These are phyloP conservation scores for Imbricaverruca yamaguchii DNA, from an alignment of 2,888 invertebrate species.

Conservation along the genomic window DNA sequence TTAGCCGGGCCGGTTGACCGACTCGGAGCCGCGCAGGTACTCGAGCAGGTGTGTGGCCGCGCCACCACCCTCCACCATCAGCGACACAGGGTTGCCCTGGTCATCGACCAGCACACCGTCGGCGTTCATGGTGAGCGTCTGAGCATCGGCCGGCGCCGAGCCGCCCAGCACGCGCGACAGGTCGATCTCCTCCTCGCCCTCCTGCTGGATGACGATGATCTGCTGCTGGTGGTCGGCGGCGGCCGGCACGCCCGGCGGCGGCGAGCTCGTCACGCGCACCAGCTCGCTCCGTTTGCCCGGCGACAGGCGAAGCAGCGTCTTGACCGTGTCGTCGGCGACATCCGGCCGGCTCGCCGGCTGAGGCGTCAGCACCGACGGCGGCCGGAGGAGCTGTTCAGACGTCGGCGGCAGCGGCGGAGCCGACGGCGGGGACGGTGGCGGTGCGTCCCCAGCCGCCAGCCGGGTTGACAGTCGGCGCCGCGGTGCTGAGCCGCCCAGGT, in stretches of 20 bases:
- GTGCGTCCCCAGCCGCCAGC: not conserved
- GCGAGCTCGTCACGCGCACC: conserved; percentile 43
- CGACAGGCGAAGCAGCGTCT: conserved; percentile 23
- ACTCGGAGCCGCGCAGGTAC: conserved; percentile 1
- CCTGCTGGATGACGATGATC: conserved; percentile 47
- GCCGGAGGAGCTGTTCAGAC: not conserved
- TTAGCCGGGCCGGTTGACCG: not conserved
- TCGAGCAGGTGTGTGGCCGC: conserved; percentile 1
- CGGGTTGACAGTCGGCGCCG: conserved; percentile 20
- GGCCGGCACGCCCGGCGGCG: conserved; percentile 37
- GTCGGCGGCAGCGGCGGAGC: not conserved
- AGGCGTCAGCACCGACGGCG: not conserved
- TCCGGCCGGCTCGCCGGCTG: not conserved
- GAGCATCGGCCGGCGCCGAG: not conserved
- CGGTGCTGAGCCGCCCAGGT: conserved; percentile 20
- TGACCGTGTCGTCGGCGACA: not conserved
- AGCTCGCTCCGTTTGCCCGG: conserved; percentile 45
- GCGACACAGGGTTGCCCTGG: conserved; percentile 15
- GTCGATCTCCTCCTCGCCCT: conserved; percentile 48
- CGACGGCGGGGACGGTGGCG: not conserved
- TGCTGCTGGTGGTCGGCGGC: conserved; percentile 34
- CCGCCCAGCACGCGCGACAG: conserved; percentile 34
- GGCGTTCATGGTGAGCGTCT: conserved; percentile 10
- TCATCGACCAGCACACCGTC: conserved; percentile 14
- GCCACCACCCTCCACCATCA: conserved; percentile 20